A percentile compares a stretch with the other conserved stretches of the same genome.
Conservation (phyloP, 2,113 vertebrate species). For the Callocephalon fimbriatum region DNA sequence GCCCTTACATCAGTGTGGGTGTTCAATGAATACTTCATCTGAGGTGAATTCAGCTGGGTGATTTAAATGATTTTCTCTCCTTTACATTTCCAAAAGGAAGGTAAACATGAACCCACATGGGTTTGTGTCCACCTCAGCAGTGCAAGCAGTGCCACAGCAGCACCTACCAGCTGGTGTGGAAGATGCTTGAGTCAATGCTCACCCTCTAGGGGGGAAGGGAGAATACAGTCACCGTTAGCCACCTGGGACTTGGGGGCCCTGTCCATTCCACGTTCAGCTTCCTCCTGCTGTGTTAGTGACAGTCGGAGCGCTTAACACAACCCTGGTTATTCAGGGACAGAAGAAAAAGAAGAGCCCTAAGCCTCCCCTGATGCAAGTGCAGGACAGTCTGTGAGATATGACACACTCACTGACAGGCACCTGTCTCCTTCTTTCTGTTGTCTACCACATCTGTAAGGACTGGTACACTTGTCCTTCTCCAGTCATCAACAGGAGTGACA, state of each 20-base stretch:
- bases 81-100: neutral
- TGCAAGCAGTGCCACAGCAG: neutral
- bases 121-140: neutral
- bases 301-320: neutral
- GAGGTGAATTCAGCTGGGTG: neutral
- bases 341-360: neutral
- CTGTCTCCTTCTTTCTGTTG: neutral
- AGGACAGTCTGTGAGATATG: neutral
- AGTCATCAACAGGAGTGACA: neutral
- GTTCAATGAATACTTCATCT: neutral
- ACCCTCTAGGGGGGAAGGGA: neutral
- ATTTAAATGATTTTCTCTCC: neutral
- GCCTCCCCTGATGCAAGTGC: neutral
- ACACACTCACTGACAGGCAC: neutral
- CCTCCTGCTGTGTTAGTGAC: neutral
- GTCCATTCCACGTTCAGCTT: neutral
- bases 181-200: neutral
- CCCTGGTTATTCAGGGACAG: neutral
- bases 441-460: neutral
- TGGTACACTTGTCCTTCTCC: neutral
- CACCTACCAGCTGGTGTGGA: neutral
- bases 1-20: neutral
- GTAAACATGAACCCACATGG: neutral
- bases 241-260: accelerated
- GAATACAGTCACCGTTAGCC: accelerated